Conservation (phyloP, 2,888 invertebrate species). For the Lycia hirtaria region DNA sequence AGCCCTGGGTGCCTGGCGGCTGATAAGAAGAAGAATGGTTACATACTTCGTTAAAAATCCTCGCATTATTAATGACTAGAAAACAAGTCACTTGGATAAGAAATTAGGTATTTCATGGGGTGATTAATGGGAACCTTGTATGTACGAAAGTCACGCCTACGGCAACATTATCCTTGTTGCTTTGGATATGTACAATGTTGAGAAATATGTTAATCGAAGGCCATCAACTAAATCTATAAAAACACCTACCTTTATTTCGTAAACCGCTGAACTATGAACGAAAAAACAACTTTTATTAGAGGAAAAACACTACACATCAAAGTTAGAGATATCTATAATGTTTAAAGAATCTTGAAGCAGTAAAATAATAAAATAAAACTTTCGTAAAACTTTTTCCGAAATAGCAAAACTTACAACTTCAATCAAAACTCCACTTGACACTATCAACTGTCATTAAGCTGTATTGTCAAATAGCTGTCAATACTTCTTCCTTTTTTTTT, state of each 20-base stretch:
- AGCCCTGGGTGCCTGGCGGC: too few species aligned
- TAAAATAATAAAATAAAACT: constrained; percentile 24
- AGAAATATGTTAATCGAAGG: constrained; percentile 79
- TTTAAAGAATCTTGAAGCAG: background rate
- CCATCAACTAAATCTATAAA: constrained; percentile 64
- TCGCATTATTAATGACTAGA: too few species aligned
- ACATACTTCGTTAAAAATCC: too few species aligned
- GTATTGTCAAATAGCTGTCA: too few species aligned
- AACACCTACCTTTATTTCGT: constrained; percentile 54
- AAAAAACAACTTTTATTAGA: constrained; percentile 3
- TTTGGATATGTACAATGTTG: constrained; percentile 69
- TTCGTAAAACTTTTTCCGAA: constrained; percentile 7
- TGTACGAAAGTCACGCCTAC: constrained; percentile 69
- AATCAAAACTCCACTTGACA: too few species aligned
- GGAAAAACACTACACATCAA: background rate
- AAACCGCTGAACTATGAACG: constrained; percentile 37
- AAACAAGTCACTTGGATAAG: constrained; percentile 1
- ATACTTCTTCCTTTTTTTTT: too few species aligned
- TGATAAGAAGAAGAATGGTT: too few species aligned
- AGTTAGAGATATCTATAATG: background rate
- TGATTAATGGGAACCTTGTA: constrained; percentile 55
- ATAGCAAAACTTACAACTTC: too few species aligned
- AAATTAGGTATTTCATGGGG: constrained; percentile 32
- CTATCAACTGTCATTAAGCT: too few species aligned
- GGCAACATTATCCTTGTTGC: constrained; percentile 60